phyloP scores from a whole-genome alignment of 2,888 invertebrate species.

The Isoperla grammatica region DNA sequence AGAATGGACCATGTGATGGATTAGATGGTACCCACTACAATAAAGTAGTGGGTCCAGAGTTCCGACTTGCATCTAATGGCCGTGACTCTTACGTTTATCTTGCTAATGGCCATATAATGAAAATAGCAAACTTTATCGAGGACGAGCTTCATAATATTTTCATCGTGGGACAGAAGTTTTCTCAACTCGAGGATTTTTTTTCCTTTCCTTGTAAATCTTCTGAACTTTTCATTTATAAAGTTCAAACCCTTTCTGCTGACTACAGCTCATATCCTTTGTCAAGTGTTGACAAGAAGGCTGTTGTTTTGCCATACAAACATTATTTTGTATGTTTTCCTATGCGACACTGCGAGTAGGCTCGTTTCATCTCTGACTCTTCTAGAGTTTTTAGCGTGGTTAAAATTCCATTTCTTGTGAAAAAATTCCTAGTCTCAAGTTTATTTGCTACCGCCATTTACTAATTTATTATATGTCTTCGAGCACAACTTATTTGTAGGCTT shows the following conservation, averaged over 20 bases:
- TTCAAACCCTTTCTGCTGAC: neutral
- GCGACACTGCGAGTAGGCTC: neutral
- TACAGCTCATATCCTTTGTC: neutral
- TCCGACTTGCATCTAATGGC: neutral
- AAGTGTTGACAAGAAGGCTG: neutral
- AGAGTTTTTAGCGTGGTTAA: too few relatives aligned
- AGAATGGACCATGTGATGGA: neutral
- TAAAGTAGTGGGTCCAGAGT: neutral
- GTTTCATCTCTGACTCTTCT: too few relatives aligned
- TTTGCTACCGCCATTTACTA: too few relatives aligned
- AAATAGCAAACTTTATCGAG: neutral
- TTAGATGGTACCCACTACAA: neutral
- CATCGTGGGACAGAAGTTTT: too few relatives aligned
- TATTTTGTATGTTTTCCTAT: neutral
- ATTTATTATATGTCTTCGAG: too few relatives aligned
- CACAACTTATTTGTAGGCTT: too few relatives aligned
- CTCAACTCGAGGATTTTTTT: too few relatives aligned
- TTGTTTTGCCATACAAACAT: neutral
- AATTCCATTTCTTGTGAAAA: too few relatives aligned
- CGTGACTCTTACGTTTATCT: constrained; percentile 1
- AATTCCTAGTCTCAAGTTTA: neutral
- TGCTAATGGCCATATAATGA: neutral
- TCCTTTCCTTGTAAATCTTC: too few relatives aligned
- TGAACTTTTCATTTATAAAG: too few relatives aligned
- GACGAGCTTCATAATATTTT: too few relatives aligned